Evolutionary conservation across 2,888 invertebrate genomes (phyloP), one percentile per base, ranked within the genome.

Genomic region (Brenthis ino): DNA sequence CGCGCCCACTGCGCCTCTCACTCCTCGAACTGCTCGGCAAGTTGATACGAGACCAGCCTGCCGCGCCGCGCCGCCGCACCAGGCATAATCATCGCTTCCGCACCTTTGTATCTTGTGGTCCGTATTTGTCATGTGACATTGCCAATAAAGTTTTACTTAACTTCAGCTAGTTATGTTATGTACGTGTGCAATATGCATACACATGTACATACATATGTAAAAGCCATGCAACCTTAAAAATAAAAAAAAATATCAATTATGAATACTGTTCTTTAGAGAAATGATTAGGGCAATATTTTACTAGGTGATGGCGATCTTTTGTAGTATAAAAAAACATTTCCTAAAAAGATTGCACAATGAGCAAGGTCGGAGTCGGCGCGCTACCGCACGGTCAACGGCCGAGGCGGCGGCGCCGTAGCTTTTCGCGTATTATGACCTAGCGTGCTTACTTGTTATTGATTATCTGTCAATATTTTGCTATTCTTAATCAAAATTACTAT

Each of bases 1-100:
- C 95, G 95, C 86, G 95, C 94, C 84, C 96, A 93, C 93, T 95
- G 79, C 93, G 95, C 78, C 94, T 95, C 83, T 95, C 95, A 74
- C 93, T 96, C 81, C 93, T 95, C 78, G 94, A 94, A 73, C 93
- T 95, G 79, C 91, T 95, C 76, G 94, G 94, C 78, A 95, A 95
- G 85, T 89, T 95, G 82, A 95, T 95, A 82, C 87, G 94, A 82
- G 85, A 91, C 84, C 86, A 90, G 85, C 82, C 92, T 82, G 84
- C 90, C 82, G 90, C 82, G 85, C 85, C 82, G 85, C 79, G 84
- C 80, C 74, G 86, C 81, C 80, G 89, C 85, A 82, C 90, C 88
- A 86, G 90, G 83, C 94, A 94, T 85, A 94, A 94, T 79, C 94
- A 94, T 79, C 93, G 94, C 73, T 93, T 93, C 82, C 88, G 91